Conservation (phyloP, 2,888 invertebrate species). For the Andrena flavipes region DNA sequence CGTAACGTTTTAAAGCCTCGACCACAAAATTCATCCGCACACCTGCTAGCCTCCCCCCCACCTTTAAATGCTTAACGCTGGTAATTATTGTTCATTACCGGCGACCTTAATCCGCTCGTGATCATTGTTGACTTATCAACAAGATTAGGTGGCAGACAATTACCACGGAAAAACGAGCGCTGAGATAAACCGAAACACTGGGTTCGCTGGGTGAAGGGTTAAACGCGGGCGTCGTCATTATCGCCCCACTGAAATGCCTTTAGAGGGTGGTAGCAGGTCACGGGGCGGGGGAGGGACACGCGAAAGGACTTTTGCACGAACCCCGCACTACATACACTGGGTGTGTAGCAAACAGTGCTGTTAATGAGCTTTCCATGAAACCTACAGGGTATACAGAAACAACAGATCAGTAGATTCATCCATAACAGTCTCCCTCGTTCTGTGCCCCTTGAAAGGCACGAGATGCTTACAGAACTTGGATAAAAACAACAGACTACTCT, state of each 20-base stretch:
- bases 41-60: not conserved
- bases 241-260: conserved; percentile 55
- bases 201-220: conserved; percentile 39
- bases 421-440: too few species aligned
- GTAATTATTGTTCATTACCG: conserved; percentile 57
- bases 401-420: too few species aligned
- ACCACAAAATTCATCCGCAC: conserved; percentile 23
- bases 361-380: conserved; percentile 1
- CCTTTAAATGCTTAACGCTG: conserved; percentile 34
- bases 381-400: too few species aligned
- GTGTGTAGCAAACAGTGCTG: conserved; percentile 13
- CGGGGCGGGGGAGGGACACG: conserved; percentile 24
- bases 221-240: conserved; percentile 64
- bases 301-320: conserved; percentile 42
- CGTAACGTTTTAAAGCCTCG: conserved; percentile 25
- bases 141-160: conserved; percentile 56
- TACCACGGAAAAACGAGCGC: conserved; percentile 28
- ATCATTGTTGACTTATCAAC: conserved; percentile 57
- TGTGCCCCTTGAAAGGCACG: too few species aligned
- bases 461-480: too few species aligned
- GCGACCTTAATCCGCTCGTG: conserved; percentile 31
- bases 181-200: conserved; percentile 45
- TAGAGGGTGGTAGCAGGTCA: not conserved
- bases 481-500: too few species aligned
- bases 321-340: not conserved